Conservation (phyloP, 1,140 invertebrate genomes). For the Trichomalopsis sarcophagae region DNA sequence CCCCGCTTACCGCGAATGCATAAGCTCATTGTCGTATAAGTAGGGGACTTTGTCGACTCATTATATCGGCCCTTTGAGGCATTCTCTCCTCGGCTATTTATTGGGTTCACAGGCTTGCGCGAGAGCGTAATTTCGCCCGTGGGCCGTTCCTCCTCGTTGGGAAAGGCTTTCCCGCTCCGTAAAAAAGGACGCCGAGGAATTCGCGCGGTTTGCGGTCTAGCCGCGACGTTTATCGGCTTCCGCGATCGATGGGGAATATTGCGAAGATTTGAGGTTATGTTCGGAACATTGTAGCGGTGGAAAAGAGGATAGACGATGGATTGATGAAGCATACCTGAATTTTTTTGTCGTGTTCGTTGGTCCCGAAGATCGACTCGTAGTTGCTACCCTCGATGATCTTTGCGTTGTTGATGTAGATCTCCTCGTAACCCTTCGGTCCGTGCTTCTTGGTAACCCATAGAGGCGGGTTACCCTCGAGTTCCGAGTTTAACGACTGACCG, state of each 20-base stretch:
- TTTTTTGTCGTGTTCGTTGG: slow-evolving; percentile 74
- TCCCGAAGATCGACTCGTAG: slow-evolving; percentile 73
- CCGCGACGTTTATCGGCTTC: not conserved
- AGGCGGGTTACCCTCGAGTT: slow-evolving; percentile 86
- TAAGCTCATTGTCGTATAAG: not conserved
- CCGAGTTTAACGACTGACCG: slow-evolving; percentile 80
- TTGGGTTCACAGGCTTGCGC: not conserved
- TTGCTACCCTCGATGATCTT: slow-evolving; percentile 83
- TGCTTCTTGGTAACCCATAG: slow-evolving; percentile 84
- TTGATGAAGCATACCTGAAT: slow-evolving; percentile 78
- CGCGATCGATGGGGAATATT: not conserved
- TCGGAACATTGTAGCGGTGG: not conserved
- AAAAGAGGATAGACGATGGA: not conserved
- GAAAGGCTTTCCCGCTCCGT: not conserved
- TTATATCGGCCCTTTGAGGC: slow-evolving; percentile 23
- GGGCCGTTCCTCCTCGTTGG: not conserved
- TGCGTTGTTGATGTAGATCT: slow-evolving; percentile 89
- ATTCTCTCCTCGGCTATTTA: slow-evolving; percentile 3
- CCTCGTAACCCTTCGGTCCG: slow-evolving; percentile 76
- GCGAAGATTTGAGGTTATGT: not conserved
- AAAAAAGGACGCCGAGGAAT: not conserved
- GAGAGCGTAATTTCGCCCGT: not conserved
- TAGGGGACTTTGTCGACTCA: not conserved
- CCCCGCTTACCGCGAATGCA: not conserved
- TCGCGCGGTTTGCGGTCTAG: not conserved